Base-by-base conservation (phyloP, 2,113 vertebrate species). In the Alexandromys fortis region DNA sequence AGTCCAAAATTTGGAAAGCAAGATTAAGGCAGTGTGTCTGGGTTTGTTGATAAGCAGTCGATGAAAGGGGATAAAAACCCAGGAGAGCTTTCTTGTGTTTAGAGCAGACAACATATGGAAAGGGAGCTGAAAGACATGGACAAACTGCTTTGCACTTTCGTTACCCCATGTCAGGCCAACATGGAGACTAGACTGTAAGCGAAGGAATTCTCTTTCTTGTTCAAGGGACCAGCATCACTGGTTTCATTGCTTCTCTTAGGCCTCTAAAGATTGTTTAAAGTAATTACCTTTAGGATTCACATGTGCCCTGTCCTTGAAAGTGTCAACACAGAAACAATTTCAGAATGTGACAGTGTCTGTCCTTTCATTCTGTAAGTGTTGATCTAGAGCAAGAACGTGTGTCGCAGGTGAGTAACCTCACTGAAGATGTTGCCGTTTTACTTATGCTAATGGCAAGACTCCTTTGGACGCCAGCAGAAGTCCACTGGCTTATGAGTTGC, bases 261-360 rank as follows among this genome's bases (percentile, higher is more conserved):
- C 47, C 24, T 89, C 45, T 82, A 63, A 94, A 47, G 87, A 73
- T 35, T 94, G 49, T 88, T 70, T 87, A 12, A 94, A 94, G 22
- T 63, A 83, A 92, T 86, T 83, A 26, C 70, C 55, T 83, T 86
- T 19, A 30, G 45, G 35, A 30, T 14, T 73, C 19, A 81, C 58
- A 63, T 75, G 90, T 61, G 70, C 87, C 19, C 63, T 83, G 21
- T 58, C 58, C 38, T 91, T 79, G 86, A 35, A 85, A 86, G 11
- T 68, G 0, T 94, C 65, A 82, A 58, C 38, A 49, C 19, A 68
- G 70, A 94, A 94, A 10, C 45, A 77, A 12, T 75, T 58, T 79
- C 68, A 67, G 76, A 79, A 65, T 42, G 67, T 42, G 7, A 52
- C 3, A 12, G 3, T 68, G 49, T 30, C 78, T 68, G 49, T 26